Evolutionary conservation across 2,797 vertebrate genomes (phyloP).

Genomic region (Leptoclinus maculatus): DNA sequence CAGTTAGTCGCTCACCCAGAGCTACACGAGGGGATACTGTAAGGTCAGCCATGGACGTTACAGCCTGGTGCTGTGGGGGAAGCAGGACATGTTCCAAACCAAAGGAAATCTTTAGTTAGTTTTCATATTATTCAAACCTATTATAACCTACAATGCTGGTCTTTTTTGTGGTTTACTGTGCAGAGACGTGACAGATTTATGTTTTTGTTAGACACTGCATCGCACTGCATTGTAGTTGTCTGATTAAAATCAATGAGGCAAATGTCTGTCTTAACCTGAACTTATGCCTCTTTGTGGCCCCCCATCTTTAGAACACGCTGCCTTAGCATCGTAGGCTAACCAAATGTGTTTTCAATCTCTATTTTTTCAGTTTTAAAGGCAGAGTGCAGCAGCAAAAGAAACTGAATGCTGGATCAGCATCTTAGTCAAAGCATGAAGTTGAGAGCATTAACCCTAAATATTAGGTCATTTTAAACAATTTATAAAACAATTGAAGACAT

Average conservation of each 20-base stretch:
- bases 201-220: not conserved
- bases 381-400: too few species aligned
- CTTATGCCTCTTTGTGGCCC: not conserved
- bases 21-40: slow-evolving; percentile 10
- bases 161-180: not conserved
- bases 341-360: too few species aligned
- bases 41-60: slow-evolving; percentile 28
- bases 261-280: not conserved
- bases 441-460: too few species aligned
- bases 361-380: too few species aligned
- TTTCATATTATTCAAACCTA: not conserved
- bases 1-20: slow-evolving; percentile 28
- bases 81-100: not conserved
- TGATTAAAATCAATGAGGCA: not conserved
- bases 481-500: too few species aligned
- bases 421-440: too few species aligned
- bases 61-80: not conserved
- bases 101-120: not conserved
- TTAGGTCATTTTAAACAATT: too few species aligned
- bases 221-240: not conserved
- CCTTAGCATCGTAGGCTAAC: not conserved
- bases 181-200: not conserved
- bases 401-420: too few species aligned
- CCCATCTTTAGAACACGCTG: not conserved
- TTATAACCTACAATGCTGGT: not conserved